Evolutionary conservation across 2,888 invertebrate genomes (phyloP), one percentile per base, ranked within the genome.

Genomic region (Cataglyphis livida): DNA sequence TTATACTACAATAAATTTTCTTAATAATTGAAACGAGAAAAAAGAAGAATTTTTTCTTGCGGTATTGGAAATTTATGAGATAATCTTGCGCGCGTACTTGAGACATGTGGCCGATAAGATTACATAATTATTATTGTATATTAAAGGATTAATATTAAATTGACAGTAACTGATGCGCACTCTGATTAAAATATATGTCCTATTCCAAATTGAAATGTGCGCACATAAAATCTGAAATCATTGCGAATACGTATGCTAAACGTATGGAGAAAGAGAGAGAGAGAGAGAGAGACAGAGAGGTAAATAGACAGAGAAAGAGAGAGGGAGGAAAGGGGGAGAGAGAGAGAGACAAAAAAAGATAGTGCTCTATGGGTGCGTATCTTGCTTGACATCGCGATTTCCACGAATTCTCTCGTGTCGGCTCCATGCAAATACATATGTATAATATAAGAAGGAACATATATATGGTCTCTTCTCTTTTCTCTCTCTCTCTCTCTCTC

Each of bases 371-470:
- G 28, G 25, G 28, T 54, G 66, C 41, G 35, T 21, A 32, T 78
- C 59, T 59, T 68, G 44, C 44, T 38, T 2, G 41, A 7, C 15
- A n/a, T 15, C 6, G 32, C 21, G 28, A 70, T 78, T 79, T 84
- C 83, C 81, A 75, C 76, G 86, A 82, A 84, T 87, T 83, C 81
- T 57, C 41, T 57, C 68, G 41, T 35, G 73, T 41, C n/a, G n/a
- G n/a, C 25, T 68, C 41, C 65, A 71, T 44, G 81, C 82, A 79
- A 68, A 71, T 84, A 84, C 70, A 54, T 59, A 71, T 62, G 54
- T 73, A 84, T n/a, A 51, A 51, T 51, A 88, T 87, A 84, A 82
- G 65, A 75, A 68, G 82, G 57, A 75, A 76, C 82, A 62, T 48
- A 48, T 51, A n/a, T 51, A 66, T 84, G 82, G 83, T 82, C 82